Base-by-base conservation (phyloP, 2,113 vertebrate species). In the Microtus richardsoni region DNA sequence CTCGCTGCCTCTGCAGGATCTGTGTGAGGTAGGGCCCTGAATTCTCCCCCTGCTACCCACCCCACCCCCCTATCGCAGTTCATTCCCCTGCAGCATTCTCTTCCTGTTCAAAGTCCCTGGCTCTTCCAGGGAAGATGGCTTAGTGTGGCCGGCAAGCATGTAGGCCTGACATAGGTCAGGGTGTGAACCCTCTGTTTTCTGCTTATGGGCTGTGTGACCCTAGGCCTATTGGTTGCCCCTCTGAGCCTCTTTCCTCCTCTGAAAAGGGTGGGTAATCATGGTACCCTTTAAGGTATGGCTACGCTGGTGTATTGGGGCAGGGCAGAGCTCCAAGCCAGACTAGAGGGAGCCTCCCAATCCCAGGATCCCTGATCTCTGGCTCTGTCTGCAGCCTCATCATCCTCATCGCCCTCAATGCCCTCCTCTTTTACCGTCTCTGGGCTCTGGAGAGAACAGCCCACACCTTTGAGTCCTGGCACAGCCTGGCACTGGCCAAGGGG, bases 401-500 rank as follows among this genome's bases (percentile, higher is more conserved):
- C 96, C 98, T 99, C 97, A 99, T 99, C 28, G 99, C 99, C 41
- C 98, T 99, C 97, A 99, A 99, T 47, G 98, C 99, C 98, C 98
- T 99, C 98, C 99, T 99, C 83, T 99, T 99, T 97, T 99, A 99
- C 97, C 99, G 99, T 92, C 99, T 99, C 87, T 99, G 99, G 98
- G 98, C 99, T 94, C 98, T 99, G 98, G 99, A 99, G 96, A 98
- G 99, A 93, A 99, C 99, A 0, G 99, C 99, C 36, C 99, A 99
- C 58, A 99, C 99, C 44, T 99, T 99, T 78, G 99, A 99, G 98
- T 99, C 99, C 3, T 99, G 99, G 99, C 99, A 99, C 98, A 99
- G 98, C 22, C 99, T 99, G 95, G 99, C 99, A 21, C 98, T 99
- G 66, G 97, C 99, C 78, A 99, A 99, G 98, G 99, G 99, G 99